phyloP scores from a whole-genome alignment of 2,113 vertebrate species.

The Motacilla alba region DNA sequence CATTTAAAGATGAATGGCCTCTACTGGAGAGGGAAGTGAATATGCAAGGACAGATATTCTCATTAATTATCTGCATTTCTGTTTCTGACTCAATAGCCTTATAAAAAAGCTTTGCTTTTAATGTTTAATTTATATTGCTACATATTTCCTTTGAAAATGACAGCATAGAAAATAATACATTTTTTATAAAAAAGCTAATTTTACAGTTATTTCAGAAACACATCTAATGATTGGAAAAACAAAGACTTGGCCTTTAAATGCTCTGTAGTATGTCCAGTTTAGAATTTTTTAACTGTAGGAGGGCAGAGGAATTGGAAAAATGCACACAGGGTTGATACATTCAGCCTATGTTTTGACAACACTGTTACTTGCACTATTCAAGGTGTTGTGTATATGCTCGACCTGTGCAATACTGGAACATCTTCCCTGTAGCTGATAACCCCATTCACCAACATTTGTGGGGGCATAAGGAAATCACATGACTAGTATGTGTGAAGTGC shows the following conservation, averaged over 20 bases:
- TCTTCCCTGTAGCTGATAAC: not conserved
- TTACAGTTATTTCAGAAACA: not conserved
- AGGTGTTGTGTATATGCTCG: not conserved
- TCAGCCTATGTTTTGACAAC: not conserved
- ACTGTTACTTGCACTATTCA: not conserved
- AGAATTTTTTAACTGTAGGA: not conserved
- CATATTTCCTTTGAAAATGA: not conserved
- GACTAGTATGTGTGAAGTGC: not conserved
- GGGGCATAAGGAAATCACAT: not conserved
- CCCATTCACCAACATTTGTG: not conserved
- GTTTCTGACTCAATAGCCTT: not conserved
- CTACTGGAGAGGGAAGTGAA: not conserved
- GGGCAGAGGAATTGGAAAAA: not conserved
- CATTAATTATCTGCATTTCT: constrained; percentile 5
- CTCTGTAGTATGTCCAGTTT: not conserved
- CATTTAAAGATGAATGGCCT: not conserved
- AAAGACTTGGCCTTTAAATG: not conserved
- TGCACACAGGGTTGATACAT: not conserved
- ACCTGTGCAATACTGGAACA: not conserved
- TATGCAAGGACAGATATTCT: not conserved
- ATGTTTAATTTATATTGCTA: not conserved
- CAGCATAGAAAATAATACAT: not conserved
- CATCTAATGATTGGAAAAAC: not conserved
- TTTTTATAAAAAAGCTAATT: not conserved
- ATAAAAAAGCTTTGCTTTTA: not conserved